Percentiles rank a stretch among this genome's conserved stretches.
These are phyloP conservation scores for Erannis defoliaria DNA, from an alignment of 2,888 invertebrate species.

Conservation along the genomic window DNA sequence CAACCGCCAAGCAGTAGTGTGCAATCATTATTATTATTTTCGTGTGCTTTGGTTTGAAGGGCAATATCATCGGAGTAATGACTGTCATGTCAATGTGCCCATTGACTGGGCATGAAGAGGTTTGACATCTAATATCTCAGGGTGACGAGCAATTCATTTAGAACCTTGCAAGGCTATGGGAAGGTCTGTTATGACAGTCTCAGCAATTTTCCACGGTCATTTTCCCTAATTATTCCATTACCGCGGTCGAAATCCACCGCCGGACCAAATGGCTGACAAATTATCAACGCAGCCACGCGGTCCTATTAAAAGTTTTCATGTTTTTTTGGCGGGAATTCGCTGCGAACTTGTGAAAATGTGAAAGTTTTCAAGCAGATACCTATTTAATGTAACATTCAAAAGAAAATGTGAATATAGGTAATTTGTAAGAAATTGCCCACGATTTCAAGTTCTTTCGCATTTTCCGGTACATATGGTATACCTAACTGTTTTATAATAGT, in stretches of 20 bases:
- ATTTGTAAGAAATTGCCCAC: no score
- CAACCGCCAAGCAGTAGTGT: no score
- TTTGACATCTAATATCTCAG: no score
- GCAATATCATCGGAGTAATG: no score
- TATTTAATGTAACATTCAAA: not conserved
- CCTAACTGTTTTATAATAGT: no score
- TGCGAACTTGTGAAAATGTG: not conserved
- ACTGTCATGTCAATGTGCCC: no score
- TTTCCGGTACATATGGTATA: no score
- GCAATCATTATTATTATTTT: no score
- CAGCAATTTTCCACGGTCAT: conserved; percentile 20
- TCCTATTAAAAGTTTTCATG: conserved; percentile 19
- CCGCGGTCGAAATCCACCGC: conserved; percentile 7
- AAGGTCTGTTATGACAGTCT: not conserved
- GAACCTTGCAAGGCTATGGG: not conserved
- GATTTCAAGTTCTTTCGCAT: no score
- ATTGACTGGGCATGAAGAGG: no score
- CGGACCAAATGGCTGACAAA: conserved; percentile 24
- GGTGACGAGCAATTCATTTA: no score
- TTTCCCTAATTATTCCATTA: conserved; percentile 19
- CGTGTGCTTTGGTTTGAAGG: no score
- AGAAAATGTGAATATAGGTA: not conserved
- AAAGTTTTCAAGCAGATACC: not conserved
- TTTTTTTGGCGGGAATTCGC: conserved; percentile 6
- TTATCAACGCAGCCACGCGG: conserved; percentile 9